A percentile compares a stretch with the other conserved stretches of the same genome.
phyloP scores from a whole-genome alignment of 2,113 vertebrate species.

The Scortum barcoo region DNA sequence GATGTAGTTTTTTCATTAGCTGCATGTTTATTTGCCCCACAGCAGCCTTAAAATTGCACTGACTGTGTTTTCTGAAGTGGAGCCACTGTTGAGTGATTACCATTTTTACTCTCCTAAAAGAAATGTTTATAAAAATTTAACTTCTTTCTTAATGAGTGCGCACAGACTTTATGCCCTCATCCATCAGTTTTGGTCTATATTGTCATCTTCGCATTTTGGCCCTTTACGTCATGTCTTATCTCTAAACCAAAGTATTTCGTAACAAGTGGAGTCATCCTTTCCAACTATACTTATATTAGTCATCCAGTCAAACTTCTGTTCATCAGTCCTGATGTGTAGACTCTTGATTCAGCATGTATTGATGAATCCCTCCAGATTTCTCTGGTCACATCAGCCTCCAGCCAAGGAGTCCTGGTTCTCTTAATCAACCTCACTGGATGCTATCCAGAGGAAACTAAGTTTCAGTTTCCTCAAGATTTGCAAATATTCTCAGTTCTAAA shows the following conservation, averaged over 20 bases:
- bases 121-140: background rate
- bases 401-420: background rate
- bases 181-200: background rate
- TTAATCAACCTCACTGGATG: background rate
- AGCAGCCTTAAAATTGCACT: background rate
- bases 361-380: background rate
- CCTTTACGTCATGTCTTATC: background rate
- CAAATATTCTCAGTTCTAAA: background rate
- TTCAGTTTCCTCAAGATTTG: background rate
- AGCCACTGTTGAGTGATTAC: background rate
- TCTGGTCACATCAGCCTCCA: constrained; percentile 1
- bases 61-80: background rate
- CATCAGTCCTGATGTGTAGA: background rate
- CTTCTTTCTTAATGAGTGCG: background rate
- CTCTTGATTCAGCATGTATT: background rate
- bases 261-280: background rate
- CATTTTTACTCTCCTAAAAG: background rate
- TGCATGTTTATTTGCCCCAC: background rate
- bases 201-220: background rate
- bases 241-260: background rate
- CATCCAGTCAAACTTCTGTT: background rate
- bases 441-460: background rate
- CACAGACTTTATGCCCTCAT: background rate
- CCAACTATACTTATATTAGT: background rate
- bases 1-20: constrained; percentile 42